A percentile compares a stretch with the other conserved stretches of the same genome.
Evolutionary conservation across 2,888 invertebrate genomes (phyloP).

Genomic region (Anodontia alba): DNA sequence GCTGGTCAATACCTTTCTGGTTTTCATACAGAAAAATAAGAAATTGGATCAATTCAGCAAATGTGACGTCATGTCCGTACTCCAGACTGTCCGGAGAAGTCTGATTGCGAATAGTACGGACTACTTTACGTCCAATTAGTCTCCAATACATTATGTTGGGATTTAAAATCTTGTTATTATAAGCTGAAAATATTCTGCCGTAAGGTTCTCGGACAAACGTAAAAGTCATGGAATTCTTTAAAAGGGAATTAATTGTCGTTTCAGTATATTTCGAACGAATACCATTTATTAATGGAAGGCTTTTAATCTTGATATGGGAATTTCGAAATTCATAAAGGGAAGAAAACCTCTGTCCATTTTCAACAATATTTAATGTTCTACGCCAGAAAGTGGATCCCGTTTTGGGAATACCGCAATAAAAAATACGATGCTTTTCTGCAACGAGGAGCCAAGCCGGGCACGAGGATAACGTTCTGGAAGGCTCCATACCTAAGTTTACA

Average conservation of each 20-base stretch:
- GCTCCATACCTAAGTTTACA: not conserved
- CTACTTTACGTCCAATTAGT: not conserved
- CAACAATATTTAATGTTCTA: not conserved
- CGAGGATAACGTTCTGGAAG: not conserved
- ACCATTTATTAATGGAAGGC: not conserved
- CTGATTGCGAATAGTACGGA: not conserved
- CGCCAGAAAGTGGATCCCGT: slow-evolving; percentile 10
- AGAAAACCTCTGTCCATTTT: not conserved
- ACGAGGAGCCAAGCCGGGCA: not conserved
- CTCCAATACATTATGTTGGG: slow-evolving; percentile 6
- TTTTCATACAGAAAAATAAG: not conserved
- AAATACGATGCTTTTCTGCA: not conserved
- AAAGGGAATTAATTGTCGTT: not conserved
- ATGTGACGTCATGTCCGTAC: slow-evolving; percentile 17
- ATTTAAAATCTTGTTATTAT: slow-evolving; percentile 5
- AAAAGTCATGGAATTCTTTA: not conserved
- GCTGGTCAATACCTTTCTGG: not conserved
- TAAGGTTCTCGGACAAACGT: slow-evolving; percentile 8
- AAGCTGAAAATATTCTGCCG: slow-evolving; percentile 6
- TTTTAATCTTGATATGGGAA: not conserved
- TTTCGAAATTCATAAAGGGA: not conserved
- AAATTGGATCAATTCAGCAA: not conserved
- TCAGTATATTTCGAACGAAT: not conserved
- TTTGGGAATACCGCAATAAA: slow-evolving; percentile 13
- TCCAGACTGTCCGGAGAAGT: not conserved